These are phyloP conservation scores for Drosophila subpulchrella DNA, from an alignment of 1,140 invertebrate species.

Conservation along the genomic window DNA sequence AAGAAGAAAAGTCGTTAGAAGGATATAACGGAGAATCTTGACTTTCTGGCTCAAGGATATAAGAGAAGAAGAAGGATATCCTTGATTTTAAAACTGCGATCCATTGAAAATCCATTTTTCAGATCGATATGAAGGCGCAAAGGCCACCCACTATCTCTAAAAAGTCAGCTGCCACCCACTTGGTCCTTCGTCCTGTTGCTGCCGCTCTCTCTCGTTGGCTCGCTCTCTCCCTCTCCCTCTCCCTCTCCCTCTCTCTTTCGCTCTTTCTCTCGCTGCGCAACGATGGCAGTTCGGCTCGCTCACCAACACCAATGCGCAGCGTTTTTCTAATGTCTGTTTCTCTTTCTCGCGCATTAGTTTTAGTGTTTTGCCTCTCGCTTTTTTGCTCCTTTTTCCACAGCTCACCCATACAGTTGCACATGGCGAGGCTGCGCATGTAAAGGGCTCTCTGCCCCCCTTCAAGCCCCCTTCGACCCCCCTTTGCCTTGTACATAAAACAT, in stretches of 20 bases:
- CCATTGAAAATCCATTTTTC: conserved; percentile 3
- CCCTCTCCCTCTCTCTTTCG: conserved; percentile 1
- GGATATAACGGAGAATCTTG: neutral
- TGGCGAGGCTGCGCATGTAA: conserved; percentile 48
- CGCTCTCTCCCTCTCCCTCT: conserved; percentile 19
- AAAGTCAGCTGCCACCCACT: conserved; percentile 28
- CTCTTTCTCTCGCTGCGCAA: conserved; percentile 58
- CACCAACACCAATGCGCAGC: conserved; percentile 46
- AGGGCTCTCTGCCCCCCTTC: conserved; percentile 2
- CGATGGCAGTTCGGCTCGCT: conserved; percentile 49
- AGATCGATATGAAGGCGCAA: neutral
- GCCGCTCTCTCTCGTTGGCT: conserved; percentile 16
- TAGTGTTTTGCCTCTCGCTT: conserved; percentile 84
- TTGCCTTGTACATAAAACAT: conserved; percentile 77
- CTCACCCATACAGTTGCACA: conserved; percentile 26
- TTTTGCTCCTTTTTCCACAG: conserved; percentile 78
- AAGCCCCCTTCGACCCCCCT: conserved; percentile 1
- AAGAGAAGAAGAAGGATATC: neutral
- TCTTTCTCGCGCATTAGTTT: conserved; percentile 84
- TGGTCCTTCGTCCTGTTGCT: conserved; percentile 40
- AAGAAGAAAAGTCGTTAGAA: neutral
- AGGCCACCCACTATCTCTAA: conserved; percentile 45
- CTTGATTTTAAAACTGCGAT: neutral
- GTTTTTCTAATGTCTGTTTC: conserved; percentile 81
- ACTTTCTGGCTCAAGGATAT: neutral